phyloP scores from a whole-genome alignment of 1,140 invertebrate species.

The Venturia canescens region DNA sequence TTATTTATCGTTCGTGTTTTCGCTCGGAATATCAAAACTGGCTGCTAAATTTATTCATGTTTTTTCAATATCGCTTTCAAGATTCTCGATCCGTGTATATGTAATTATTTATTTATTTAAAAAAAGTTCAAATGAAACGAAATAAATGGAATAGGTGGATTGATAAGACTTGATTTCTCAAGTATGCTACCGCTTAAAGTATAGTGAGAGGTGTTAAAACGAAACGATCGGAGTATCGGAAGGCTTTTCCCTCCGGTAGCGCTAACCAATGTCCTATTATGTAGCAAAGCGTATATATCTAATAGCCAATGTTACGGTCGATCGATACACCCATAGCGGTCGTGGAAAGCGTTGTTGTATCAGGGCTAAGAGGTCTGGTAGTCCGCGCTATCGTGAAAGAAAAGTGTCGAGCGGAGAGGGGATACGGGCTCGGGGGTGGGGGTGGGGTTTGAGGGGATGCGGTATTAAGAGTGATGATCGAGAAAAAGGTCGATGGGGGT shows the following conservation, averaged over 20 bases:
- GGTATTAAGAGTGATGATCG: constrained; percentile 43
- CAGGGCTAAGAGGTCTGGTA: constrained; percentile 26
- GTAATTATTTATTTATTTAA: constrained; percentile 31
- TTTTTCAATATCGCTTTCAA: no score
- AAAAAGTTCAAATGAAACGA: background rate
- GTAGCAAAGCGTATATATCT: constrained; percentile 20
- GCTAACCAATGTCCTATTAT: background rate
- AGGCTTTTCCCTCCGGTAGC: background rate
- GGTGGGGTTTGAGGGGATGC: background rate
- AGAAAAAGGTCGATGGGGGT: constrained; percentile 12
- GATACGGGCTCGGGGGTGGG: background rate
- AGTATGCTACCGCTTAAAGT: no score
- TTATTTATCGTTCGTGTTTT: no score
- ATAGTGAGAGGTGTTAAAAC: constrained; percentile 36
- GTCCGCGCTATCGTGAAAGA: background rate
- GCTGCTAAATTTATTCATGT: no score
- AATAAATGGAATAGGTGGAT: no score
- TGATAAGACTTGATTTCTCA: no score
- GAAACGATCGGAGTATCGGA: background rate
- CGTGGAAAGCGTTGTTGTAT: constrained; percentile 36
- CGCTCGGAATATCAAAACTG: no score
- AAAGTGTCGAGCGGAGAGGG: background rate
- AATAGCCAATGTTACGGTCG: constrained; percentile 44
- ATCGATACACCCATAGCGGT: constrained; percentile 36
- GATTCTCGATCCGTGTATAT: background rate